phyloP scores from a whole-genome alignment of 2,888 invertebrate species.

The Epinotia nisella region DNA sequence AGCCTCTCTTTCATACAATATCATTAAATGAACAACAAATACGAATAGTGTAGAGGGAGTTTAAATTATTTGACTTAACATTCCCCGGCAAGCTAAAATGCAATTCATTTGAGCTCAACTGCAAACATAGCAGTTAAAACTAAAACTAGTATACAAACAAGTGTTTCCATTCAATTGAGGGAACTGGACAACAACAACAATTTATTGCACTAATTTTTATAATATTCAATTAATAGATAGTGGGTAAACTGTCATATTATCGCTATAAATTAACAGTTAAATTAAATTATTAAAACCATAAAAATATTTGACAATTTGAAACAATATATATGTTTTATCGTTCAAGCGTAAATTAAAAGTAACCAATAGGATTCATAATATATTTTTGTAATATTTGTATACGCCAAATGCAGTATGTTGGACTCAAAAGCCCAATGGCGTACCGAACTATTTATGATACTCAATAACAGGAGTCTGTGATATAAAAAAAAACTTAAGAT shows the following conservation, averaged over 20 bases:
- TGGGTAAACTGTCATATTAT: no score
- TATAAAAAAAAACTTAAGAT: slow-evolving; percentile 15
- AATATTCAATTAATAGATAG: no score
- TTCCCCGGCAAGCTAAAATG: not conserved
- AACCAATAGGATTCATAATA: no score
- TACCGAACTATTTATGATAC: not conserved
- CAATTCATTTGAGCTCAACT: slow-evolving; percentile 22
- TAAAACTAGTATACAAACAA: slow-evolving; percentile 31
- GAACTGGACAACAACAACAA: slow-evolving; percentile 15
- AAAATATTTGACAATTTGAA: no score
- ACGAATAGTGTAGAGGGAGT: not conserved
- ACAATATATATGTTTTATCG: no score
- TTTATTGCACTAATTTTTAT: no score
- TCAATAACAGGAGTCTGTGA: not conserved
- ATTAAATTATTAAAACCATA: not conserved
- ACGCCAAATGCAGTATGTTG: no score
- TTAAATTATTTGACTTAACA: slow-evolving; percentile 17
- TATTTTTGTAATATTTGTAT: no score
- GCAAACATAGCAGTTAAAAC: slow-evolving; percentile 22
- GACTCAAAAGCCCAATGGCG: no score
- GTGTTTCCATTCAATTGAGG: slow-evolving; percentile 30
- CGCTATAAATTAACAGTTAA: slow-evolving; percentile 2
- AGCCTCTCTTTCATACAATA: not conserved
- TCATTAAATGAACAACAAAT: not conserved
- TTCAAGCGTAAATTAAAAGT: no score